Evolutionary conservation across 2,888 invertebrate species (phyloP).

Genomic region (Agrypnus murinus): DNA sequence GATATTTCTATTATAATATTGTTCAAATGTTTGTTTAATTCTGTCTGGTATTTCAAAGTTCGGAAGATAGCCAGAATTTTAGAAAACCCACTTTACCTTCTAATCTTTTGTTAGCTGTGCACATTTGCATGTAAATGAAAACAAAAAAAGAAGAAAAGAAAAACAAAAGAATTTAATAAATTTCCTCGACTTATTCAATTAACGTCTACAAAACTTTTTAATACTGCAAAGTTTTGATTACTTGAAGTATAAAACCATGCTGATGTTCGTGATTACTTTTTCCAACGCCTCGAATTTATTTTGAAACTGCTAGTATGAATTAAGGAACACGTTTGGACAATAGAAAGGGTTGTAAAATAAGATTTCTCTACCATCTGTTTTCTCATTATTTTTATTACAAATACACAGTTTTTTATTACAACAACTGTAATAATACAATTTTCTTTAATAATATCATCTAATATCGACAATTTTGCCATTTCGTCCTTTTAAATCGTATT

Average conservation of each 20-base stretch:
- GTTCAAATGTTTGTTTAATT: slow-evolving; percentile 16
- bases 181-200: slow-evolving; percentile 40
- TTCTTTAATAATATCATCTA: slow-evolving; percentile 50
- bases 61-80: background rate
- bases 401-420: slow-evolving; percentile 62
- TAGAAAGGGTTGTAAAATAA: slow-evolving; percentile 16
- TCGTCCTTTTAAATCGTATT: slow-evolving; percentile 46
- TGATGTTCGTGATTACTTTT: slow-evolving; percentile 32
- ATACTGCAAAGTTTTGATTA: slow-evolving; percentile 40
- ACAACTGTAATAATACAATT: slow-evolving; percentile 59
- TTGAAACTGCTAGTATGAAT: background rate
- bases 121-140: slow-evolving; percentile 46
- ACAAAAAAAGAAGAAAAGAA: slow-evolving; percentile 40
- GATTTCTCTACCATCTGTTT: slow-evolving; percentile 21
- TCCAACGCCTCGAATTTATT: background rate
- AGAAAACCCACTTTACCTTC: slow-evolving; percentile 27
- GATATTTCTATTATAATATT: background rate
- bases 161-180: slow-evolving; percentile 45
- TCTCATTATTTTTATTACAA: slow-evolving; percentile 57
- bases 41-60: background rate
- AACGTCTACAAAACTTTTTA: slow-evolving; percentile 39
- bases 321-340: background rate
- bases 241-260: slow-evolving; percentile 40
- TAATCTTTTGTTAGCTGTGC: slow-evolving; percentile 37
- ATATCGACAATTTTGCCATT: slow-evolving; percentile 53